Evolutionary conservation across 2,113 vertebrate genomes (phyloP).

Genomic region (Sinocyclocheilus maitianheensis): DNA sequence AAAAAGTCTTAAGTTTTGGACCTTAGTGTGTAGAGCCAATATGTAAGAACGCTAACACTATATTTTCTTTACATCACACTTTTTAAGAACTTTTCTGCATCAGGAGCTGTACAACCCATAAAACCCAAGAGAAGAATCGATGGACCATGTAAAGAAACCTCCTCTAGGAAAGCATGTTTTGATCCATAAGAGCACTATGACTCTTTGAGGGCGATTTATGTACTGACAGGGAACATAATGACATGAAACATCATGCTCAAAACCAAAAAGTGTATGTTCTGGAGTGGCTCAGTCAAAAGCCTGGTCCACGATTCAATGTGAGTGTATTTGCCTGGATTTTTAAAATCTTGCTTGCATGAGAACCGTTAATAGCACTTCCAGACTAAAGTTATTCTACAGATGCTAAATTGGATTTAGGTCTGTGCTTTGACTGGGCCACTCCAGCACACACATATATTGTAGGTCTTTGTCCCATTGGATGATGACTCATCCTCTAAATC

Average conservation of each 20-base stretch:
- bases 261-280: not conserved
- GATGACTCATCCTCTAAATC: constrained; percentile 6
- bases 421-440: not conserved
- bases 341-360: not conserved
- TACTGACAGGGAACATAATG: not conserved
- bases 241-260: not conserved
- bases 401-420: constrained; percentile 5
- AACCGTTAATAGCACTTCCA: not conserved
- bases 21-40: too few relatives aligned
- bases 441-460: not conserved
- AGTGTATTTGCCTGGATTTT: not conserved
- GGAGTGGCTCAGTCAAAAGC: not conserved
- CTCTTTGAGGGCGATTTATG: not conserved
- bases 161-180: not conserved
- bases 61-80: too few relatives aligned
- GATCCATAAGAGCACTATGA: not conserved
- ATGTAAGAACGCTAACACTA: too few relatives aligned
- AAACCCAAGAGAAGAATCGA: not conserved
- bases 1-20: too few relatives aligned
- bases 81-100: not conserved
- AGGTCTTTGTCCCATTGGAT: not conserved
- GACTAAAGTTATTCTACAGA: not conserved
- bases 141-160: not conserved
- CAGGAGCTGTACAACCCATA: not conserved
- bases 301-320: not conserved